Conservation (phyloP, 2,797 vertebrate genomes). For the Rachycentron canadum region DNA sequence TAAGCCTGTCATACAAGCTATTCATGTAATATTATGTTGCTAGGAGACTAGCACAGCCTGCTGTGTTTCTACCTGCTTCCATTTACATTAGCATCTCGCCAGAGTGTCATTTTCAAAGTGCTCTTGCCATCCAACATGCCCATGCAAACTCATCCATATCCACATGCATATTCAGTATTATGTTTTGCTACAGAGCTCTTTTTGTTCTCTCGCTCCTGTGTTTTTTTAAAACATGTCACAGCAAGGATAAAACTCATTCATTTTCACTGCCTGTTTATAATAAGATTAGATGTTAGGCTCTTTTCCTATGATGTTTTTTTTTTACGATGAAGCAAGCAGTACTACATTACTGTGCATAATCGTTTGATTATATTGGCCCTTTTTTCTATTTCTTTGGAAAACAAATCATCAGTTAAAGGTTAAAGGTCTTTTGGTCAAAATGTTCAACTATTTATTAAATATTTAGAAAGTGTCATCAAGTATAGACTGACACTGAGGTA, state of each 20-base stretch:
- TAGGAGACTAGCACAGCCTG: conserved; percentile 71
- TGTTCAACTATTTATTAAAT: conserved; percentile 11
- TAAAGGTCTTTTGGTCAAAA: background rate
- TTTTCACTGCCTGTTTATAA: background rate
- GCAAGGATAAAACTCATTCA: background rate
- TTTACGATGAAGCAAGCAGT: background rate
- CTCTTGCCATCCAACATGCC: conserved; percentile 33
- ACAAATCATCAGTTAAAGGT: background rate
- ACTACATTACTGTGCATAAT: background rate
- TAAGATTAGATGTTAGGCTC: background rate
- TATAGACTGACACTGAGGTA: background rate
- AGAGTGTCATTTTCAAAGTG: conserved; percentile 34
- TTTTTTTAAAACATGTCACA: conserved; percentile 10
- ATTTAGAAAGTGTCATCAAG: conserved; percentile 22
- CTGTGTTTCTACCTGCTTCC: conserved; percentile 60
- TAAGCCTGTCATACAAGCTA: conserved; percentile 60
- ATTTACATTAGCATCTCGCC: conserved; percentile 17
- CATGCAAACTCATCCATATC: conserved; percentile 25
- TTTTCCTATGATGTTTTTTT: background rate
- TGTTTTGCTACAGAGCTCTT: background rate
- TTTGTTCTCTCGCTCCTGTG: background rate
- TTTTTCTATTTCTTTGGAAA: background rate
- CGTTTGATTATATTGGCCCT: background rate
- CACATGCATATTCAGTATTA: background rate
- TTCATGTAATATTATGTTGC: conserved; percentile 79